Conservation (phyloP, 92 coral and sea anemone species). For the Anthopleura xanthogrammica region DNA sequence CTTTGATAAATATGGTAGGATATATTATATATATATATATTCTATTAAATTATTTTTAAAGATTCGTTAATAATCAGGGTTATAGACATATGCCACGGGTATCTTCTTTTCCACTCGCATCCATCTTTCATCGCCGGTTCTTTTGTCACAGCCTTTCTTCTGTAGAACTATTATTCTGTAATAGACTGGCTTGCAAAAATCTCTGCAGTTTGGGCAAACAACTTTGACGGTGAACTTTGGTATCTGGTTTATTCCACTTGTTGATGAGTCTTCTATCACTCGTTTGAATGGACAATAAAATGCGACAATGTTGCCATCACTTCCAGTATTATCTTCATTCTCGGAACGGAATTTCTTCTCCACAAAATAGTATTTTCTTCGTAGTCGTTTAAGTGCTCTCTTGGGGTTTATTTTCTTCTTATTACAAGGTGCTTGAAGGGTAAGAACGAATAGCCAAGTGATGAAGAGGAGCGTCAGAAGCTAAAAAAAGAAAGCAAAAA, state of each 20-base stretch:
- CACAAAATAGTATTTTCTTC: neutral
- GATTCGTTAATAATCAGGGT: neutral
- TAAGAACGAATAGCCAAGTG: neutral
- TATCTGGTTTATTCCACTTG: neutral
- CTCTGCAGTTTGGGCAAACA: neutral
- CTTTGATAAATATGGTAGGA: neutral
- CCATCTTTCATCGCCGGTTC: neutral
- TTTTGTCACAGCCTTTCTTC: neutral
- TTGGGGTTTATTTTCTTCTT: neutral
- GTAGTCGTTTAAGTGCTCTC: neutral
- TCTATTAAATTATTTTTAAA: neutral
- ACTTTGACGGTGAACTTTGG: neutral
- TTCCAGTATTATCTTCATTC: neutral
- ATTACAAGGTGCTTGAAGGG: slow-evolving; percentile 1
- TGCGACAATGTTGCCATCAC: neutral
- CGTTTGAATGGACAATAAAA: neutral
- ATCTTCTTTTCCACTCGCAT: neutral
- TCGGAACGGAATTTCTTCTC: neutral
- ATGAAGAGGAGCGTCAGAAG: neutral
- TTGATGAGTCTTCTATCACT: neutral
- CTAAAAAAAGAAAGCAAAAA: neutral
- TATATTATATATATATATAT: neutral
- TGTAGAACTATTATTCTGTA: neutral
- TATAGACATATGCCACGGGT: neutral
- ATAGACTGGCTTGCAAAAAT: neutral